These are phyloP conservation scores for Labeo calbasu DNA, from an alignment of 2,797 vertebrate genomes.

Conservation along the genomic window DNA sequence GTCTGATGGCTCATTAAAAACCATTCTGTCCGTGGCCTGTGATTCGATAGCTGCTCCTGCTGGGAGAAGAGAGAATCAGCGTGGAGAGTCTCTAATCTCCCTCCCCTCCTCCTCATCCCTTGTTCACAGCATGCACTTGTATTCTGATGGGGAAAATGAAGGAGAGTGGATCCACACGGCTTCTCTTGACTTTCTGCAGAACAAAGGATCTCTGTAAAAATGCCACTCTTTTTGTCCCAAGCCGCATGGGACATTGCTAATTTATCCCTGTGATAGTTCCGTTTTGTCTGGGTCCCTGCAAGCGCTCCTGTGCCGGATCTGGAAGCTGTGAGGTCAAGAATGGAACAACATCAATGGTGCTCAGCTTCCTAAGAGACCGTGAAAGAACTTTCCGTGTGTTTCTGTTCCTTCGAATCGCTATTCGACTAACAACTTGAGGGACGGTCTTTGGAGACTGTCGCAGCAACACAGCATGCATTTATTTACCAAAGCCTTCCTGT, in stretches of 20 bases:
- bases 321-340: constrained; percentile 48
- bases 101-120: constrained; percentile 30
- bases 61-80: constrained; percentile 39
- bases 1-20: constrained; percentile 71
- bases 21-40: constrained; percentile 54
- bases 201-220: constrained; percentile 48
- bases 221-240: constrained; percentile 12
- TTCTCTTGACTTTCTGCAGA: constrained; percentile 21
- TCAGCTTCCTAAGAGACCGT: constrained; percentile 19
- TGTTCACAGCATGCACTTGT: constrained; percentile 29
- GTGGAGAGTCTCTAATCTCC: constrained; percentile 25
- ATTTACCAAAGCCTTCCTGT: constrained; percentile 33
- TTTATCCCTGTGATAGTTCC: constrained; percentile 61
- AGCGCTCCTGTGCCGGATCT: constrained; percentile 19
- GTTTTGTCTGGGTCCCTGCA: constrained; percentile 47
- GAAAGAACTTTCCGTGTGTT: constrained; percentile 3
- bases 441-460: constrained; percentile 35
- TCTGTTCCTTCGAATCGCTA: not conserved
- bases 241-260: constrained; percentile 46
- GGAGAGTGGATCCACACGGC: constrained; percentile 14
- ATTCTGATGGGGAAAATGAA: constrained; percentile 30
- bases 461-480: constrained; percentile 20
- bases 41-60: constrained; percentile 57
- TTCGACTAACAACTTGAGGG: constrained; percentile 20
- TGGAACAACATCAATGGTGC: constrained; percentile 38